Evolutionary conservation across 2,888 invertebrate species (phyloP).

Genomic region (Zootermopsis nevadensis): DNA sequence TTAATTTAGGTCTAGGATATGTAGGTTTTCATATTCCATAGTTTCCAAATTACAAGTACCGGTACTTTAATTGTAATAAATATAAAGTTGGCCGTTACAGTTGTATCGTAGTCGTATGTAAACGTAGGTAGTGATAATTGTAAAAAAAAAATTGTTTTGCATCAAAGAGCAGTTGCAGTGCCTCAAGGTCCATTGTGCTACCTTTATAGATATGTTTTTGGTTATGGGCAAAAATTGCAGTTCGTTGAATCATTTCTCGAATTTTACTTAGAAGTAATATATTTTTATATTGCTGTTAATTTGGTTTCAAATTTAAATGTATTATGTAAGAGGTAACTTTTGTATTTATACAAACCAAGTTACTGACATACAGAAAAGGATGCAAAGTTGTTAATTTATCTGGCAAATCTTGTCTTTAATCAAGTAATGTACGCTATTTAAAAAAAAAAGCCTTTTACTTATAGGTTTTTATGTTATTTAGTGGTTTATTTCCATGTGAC

Average conservation of each 20-base stretch:
- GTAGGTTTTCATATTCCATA: not conserved
- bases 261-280: conserved; percentile 1
- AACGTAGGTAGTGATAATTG: too few species aligned
- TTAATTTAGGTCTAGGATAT: not conserved
- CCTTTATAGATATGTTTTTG: not conserved
- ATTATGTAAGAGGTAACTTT: not conserved
- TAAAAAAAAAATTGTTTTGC: too few species aligned
- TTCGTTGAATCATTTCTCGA: not conserved
- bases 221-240: not conserved
- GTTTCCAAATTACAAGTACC: not conserved
- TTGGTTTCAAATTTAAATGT: not conserved
- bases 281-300: conserved; percentile 8
- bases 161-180: too few species aligned
- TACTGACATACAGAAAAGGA: too few species aligned
- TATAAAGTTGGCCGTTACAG: not conserved
- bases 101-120: not conserved
- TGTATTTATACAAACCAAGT: not conserved
- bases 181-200: too few species aligned
- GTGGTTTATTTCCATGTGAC: too few species aligned
- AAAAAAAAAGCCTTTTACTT: too few species aligned
- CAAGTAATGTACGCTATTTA: too few species aligned
- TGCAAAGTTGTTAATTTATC: too few species aligned
- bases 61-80: not conserved
- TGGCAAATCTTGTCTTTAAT: too few species aligned
- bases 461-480: too few species aligned